Evolutionary conservation across 2,797 vertebrate genomes (phyloP).

Genomic region (Danio choprae): DNA sequence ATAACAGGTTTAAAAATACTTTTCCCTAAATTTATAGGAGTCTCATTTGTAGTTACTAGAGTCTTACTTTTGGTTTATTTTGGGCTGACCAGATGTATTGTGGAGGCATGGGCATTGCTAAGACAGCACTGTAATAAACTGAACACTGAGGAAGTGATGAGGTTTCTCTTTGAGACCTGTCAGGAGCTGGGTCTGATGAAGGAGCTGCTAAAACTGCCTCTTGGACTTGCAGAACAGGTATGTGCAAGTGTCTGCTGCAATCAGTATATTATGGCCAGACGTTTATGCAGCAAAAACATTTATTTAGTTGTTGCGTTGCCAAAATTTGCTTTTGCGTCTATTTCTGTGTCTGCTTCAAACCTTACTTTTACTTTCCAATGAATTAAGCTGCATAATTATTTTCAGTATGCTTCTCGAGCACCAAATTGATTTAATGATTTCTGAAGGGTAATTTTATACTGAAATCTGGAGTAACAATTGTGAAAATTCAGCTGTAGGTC

Average conservation of each 20-base stretch:
- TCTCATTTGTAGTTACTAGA: neutral
- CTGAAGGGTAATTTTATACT: neutral
- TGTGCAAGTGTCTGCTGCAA: neutral
- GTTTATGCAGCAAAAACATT: neutral
- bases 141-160: constrained; percentile 85
- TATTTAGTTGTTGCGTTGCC: neutral
- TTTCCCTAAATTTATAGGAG: neutral
- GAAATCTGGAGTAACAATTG: neutral
- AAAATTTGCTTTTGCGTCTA: too few species aligned
- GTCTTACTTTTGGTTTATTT: constrained; percentile 6
- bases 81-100: constrained; percentile 82
- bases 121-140: constrained; percentile 83
- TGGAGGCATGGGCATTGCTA: constrained; percentile 89
- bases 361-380: too few species aligned
- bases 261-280: neutral
- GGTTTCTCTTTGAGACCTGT: constrained; percentile 87
- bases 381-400: too few species aligned
- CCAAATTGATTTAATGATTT: neutral
- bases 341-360: too few species aligned
- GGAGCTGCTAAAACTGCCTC: constrained; percentile 91
- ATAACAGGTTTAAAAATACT: constrained; percentile 83
- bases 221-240: constrained; percentile 88
- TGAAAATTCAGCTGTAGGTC: neutral
- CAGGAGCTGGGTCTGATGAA: constrained; percentile 91
- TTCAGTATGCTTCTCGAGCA: too few species aligned